A percentile compares a stretch with the other conserved stretches of the same genome.
Conservation (phyloP, 2,888 invertebrate genomes). For the Kuschelorhynchus macadamiae region DNA sequence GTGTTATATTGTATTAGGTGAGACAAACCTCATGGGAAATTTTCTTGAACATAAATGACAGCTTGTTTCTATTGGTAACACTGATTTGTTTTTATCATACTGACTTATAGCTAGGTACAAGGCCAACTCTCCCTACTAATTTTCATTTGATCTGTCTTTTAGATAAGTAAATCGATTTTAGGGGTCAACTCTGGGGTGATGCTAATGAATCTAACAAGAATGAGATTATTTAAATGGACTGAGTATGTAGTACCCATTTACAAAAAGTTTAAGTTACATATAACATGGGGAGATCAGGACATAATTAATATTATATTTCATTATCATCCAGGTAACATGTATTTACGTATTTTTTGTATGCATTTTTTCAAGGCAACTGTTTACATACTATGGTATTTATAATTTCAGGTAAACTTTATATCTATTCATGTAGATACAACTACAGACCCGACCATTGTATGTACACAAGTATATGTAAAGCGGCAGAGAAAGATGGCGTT, state of each 20-base stretch:
- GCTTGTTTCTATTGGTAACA: too few relatives aligned
- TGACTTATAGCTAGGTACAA: too few relatives aligned
- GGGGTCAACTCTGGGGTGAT: slow-evolving; percentile 98
- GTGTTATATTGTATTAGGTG: too few relatives aligned
- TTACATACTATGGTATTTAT: slow-evolving; percentile 26
- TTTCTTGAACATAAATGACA: too few relatives aligned
- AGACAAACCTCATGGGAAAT: too few relatives aligned
- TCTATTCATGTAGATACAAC: slow-evolving; percentile 90
- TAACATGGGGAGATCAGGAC: slow-evolving; percentile 99
- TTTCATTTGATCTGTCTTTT: too few relatives aligned
- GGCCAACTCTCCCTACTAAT: too few relatives aligned
- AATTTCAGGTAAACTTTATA: slow-evolving; percentile 78
- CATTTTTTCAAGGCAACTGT: not conserved
- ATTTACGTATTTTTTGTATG: slow-evolving; percentile 3
- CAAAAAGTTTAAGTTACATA: slow-evolving; percentile 85
- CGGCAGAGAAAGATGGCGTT: slow-evolving; percentile 77
- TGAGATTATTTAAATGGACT: slow-evolving; percentile 89
- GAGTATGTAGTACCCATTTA: slow-evolving; percentile 88
- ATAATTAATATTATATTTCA: slow-evolving; percentile 93
- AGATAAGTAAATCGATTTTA: too few relatives aligned
- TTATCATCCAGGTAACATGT: slow-evolving; percentile 78
- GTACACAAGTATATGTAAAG: slow-evolving; percentile 90
- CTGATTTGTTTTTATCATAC: too few relatives aligned
- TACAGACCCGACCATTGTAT: slow-evolving; percentile 97
- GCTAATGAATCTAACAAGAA: slow-evolving; percentile 95